Evolutionary conservation across 2,797 vertebrate species (phyloP), one percentile per base, ranked within the genome.

Genomic region (Xyrichtys novacula): DNA sequence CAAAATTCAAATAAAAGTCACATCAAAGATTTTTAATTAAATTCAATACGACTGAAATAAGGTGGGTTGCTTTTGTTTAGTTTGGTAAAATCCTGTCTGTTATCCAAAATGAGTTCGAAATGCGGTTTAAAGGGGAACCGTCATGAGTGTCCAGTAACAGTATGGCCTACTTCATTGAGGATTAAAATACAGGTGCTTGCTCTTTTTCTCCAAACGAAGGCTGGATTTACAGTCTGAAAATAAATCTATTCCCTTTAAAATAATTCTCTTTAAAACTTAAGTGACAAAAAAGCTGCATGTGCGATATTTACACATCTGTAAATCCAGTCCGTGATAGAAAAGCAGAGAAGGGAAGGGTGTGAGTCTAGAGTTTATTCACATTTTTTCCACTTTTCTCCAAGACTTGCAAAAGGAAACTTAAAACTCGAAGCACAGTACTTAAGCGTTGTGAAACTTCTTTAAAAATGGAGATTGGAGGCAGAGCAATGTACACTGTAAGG

Each of bases 131-230:
- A 4, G 32, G 60, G 78, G 71, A 83, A 90, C 89, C 89, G 89
- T 89, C 84, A 91, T 90, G 87, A 91, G 83, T 93, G 92, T 93
- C 93, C 93, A 95, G 93, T 93, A 59, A 94, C 94, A 94, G 93
- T 94, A 94, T 94, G 93, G 94, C 85, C 90, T 84, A 71, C 85
- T 78, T 76, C 46, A 25, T 63, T n/a, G n/a, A n/a, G n/a, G n/a
- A n/a, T 69, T 69, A 34, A 65, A 34, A 82, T 59, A 61, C 74
- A 84, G 69, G 56, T 39, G 63, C 72, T 75, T 65, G 60, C 70
- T 75, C 76, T 59, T 57, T 47, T 74, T 71, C 64, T 60, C 11
- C 40, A 52, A 16, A 48, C 12, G n/a, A 64, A 50, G 62, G 75
- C 59, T 81, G 65, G 75, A 80, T 80, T 77, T 78, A 76, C 58